Evolutionary conservation across 2,113 vertebrate species (phyloP).

Genomic region (Pimephales promelas): DNA sequence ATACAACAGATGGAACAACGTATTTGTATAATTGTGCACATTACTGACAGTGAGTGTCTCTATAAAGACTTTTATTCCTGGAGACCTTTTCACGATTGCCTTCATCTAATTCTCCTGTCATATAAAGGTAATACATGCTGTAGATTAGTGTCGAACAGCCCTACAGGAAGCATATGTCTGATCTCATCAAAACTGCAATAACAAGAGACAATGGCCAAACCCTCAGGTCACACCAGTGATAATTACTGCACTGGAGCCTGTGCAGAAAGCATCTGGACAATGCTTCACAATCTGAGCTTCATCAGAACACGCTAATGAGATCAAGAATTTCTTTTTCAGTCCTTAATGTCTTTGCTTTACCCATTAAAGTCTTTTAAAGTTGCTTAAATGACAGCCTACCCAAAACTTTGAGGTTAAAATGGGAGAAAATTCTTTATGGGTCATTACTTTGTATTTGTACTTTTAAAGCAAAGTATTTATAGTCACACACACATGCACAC

Average conservation of each 20-base stretch:
- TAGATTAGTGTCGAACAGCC: slow-evolving; percentile 1
- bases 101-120: slow-evolving; percentile 22
- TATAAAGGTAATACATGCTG: slow-evolving; percentile 22
- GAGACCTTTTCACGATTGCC: slow-evolving; percentile 17
- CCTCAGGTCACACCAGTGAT: slow-evolving; percentile 8
- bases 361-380: background rate
- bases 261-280: slow-evolving; percentile 17
- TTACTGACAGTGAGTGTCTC: slow-evolving; percentile 11
- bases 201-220: slow-evolving; percentile 12
- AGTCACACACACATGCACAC: too few relatives aligned
- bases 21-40: background rate
- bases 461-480: too few relatives aligned
- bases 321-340: background rate
- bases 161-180: slow-evolving; percentile 14
- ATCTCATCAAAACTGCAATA: slow-evolving; percentile 9
- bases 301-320: background rate
- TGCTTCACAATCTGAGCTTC: background rate
- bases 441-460: too few relatives aligned
- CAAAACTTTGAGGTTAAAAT: too few relatives aligned
- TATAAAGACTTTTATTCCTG: slow-evolving; percentile 29
- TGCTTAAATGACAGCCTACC: too few relatives aligned
- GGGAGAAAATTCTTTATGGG: too few relatives aligned
- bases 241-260: background rate
- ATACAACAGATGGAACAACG: background rate
- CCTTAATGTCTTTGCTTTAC: background rate